Percentiles rank a stretch among this genome's conserved stretches.
These are phyloP conservation scores for Sebastes goodei DNA, from an alignment of 2,797 vertebrate genomes.

Conservation along the genomic window DNA sequence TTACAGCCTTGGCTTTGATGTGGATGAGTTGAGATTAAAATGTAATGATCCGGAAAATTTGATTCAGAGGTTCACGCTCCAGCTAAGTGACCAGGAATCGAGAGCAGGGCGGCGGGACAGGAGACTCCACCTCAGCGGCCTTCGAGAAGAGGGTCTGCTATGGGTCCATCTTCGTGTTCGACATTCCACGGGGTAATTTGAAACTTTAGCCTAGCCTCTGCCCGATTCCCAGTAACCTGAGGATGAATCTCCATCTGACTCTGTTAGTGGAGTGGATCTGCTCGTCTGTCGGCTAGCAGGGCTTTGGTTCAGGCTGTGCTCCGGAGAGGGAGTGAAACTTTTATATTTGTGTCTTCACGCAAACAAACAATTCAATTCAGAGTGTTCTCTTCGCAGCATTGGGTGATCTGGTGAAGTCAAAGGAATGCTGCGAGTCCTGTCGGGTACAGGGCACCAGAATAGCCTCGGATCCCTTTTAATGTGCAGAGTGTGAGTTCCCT, in stretches of 20 bases:
- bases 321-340: constrained; percentile 38
- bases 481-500: constrained; percentile 48
- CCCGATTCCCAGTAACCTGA: constrained; percentile 49
- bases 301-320: constrained; percentile 78
- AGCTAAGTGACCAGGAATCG: constrained; percentile 27
- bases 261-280: constrained; percentile 13
- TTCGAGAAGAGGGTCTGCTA: background rate
- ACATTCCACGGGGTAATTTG: constrained; percentile 20
- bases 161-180: background rate
- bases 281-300: constrained; percentile 38
- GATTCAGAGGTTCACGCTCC: constrained; percentile 46
- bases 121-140: background rate
- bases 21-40: constrained; percentile 59
- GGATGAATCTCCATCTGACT: constrained; percentile 35
- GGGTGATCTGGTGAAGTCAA: constrained; percentile 42
- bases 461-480: constrained; percentile 51
- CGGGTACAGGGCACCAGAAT: constrained; percentile 8
- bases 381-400: constrained; percentile 19
- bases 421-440: constrained; percentile 49
- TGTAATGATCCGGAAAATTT: constrained; percentile 66
- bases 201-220: constrained; percentile 5
- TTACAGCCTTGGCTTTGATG: constrained; percentile 60
- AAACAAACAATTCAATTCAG: constrained; percentile 3
- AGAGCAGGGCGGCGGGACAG: background rate
- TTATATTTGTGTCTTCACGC: background rate